Base-by-base conservation (phyloP, 2,888 invertebrate species). In the Dilophus febrilis region DNA sequence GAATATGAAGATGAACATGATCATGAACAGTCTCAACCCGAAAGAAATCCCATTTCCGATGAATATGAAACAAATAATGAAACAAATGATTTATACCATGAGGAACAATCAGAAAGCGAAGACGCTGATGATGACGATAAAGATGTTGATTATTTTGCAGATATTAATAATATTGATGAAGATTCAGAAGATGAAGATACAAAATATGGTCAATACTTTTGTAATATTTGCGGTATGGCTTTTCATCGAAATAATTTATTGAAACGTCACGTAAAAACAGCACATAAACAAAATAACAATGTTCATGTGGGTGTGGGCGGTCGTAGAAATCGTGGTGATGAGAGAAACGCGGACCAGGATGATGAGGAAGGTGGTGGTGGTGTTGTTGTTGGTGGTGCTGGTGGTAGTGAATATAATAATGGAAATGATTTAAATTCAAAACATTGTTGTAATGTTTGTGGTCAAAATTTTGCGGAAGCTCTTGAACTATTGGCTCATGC, bases 391-490 rank as follows among this genome's bases (percentile, higher is more conserved):
- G n/a, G n/a, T n/a, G 19, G 17, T 5, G 36, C 38, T 11, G 26
- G 17, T 17, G 10, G 11, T 12, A 16, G 27, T 8, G n/a, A n/a
- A n/a, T 27, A 32, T 12, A 31, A 14, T n/a, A 28, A 37, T 14
- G 35, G 35, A 36, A 36, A 29, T 42, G 19, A 38, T 6, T 3
- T 42, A 44, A 19, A 42, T 42, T 32, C 37, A 42, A 70, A 68
- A 42, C 81, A 84, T 56, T 70, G 76, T 46, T 86, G 85, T 57
- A 79, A 75, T 54, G 80, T 78, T 29, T 85, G 85, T 57, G 84
- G 83, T 35, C 80, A 82, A 60, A 71, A 71, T 44, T 85, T 82
- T 57, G 68, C 72, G 32, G 81, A 80, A 64, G 80, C 81, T 39
- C 60, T 81, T 50, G 80, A 81, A 55, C 66, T 84, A 47, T 64